Base-by-base conservation (phyloP, 1,140 invertebrate genomes). In the Halictus rubicundus region DNA sequence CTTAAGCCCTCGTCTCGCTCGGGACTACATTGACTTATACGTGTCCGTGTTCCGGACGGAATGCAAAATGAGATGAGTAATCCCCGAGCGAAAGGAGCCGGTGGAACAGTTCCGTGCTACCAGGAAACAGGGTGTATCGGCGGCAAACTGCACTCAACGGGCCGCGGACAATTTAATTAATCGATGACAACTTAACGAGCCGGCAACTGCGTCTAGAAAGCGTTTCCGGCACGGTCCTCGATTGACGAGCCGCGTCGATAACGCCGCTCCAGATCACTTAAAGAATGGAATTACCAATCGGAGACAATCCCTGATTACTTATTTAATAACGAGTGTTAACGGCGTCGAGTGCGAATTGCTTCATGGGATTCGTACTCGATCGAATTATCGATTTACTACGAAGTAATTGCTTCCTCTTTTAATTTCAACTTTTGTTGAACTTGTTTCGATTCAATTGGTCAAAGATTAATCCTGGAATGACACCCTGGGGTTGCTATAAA, bases 81-180 rank as follows among this genome's bases (percentile, higher is more conserved):
- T 57, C 54, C 54, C n/a, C n/a, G 19, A n/a, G 54, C 49, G 49
- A 54, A 54, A 54, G 49, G 16, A 54, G n/a, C 54, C n/a, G 8
- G n/a, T 9, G 54, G n/a, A 25, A 14, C 23, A 12, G 23, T 8
- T 25, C 57, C 21, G 60, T 27, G 14, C 25, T 7, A 52, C 60
- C 25, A 4, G 14, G 60, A 27, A 19, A 19, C 5, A 6, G 60
- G 27, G 23, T 16, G 16, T 61, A 61, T 61, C 60, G 57, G 57
- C n/a, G 23, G 57, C 57, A 27, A 27, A 27, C 60, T 61, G 25
- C 60, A 77, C 78, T 85, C 73, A 83, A 80, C 63, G 59, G 77
- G 64, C 12, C 23, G n/a, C 25, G 25, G 60, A 63, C 73, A 83
- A 85, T 83, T 73, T 78, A 73, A 83, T 83, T 83, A 82, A 80